A percentile compares a stretch with the other conserved stretches of the same genome.
Conservation (phyloP, 1,140 invertebrate genomes). For the Meloidogyne floridensis region DNA sequence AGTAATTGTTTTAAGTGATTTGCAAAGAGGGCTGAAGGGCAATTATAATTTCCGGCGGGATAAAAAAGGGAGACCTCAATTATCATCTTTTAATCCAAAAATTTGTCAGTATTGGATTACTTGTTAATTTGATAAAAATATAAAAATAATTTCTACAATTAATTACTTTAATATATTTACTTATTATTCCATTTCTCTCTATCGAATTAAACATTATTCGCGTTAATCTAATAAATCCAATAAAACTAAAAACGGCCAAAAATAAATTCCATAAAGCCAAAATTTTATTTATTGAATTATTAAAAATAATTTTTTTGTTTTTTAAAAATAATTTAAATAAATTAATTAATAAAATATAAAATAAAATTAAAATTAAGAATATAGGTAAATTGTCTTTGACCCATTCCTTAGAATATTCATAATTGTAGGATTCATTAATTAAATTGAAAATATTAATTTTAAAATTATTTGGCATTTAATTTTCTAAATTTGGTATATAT, state of each 20-base stretch:
- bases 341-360: slow-evolving; percentile 3
- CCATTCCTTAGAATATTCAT: not conserved
- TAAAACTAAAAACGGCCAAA: slow-evolving; percentile 10
- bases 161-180: no score
- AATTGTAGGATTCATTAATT: not conserved
- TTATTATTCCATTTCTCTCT: not conserved
- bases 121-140: no score
- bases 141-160: not conserved
- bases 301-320: slow-evolving; percentile 3
- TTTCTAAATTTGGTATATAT: no score
- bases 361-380: slow-evolving; percentile 10
- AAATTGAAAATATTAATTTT: slow-evolving; percentile 6
- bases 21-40: no score
- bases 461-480: not conserved
- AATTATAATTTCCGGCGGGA: no score
- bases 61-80: no score
- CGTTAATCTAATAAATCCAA: slow-evolving; percentile 6
- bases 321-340: not conserved
- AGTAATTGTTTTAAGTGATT: no score
- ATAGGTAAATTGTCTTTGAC: not conserved
- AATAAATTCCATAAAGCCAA: slow-evolving; percentile 13
- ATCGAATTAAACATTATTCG: not conserved
- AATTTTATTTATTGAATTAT: slow-evolving; percentile 1
- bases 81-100: no score
- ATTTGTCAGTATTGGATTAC: no score